phyloP scores from a whole-genome alignment of 2,888 invertebrate species.

The Amblyteles armatorius region DNA sequence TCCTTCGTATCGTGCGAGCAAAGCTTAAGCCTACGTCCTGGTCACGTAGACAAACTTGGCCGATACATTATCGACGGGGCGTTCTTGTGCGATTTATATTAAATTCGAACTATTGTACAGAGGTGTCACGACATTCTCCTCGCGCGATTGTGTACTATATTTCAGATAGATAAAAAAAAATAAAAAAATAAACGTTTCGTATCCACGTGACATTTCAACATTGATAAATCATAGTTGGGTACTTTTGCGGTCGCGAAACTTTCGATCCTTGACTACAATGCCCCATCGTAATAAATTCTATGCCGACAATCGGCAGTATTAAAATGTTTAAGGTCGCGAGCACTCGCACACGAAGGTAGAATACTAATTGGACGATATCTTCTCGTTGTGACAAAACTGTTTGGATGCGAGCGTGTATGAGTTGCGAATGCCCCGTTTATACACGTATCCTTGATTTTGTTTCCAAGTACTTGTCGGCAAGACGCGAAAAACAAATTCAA shows the following conservation, averaged over 20 bases:
- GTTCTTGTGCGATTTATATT: background rate
- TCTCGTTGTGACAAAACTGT: conserved; percentile 2
- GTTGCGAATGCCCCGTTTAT: background rate
- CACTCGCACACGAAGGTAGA: conserved; percentile 16
- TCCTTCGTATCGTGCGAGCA: background rate
- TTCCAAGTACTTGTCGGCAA: background rate
- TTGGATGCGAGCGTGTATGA: background rate
- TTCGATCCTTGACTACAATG: conserved; percentile 13
- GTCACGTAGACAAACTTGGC: background rate
- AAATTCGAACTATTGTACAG: background rate
- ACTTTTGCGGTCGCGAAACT: conserved; percentile 25
- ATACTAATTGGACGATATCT: conserved; percentile 45
- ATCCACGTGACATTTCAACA: background rate
- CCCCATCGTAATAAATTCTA: conserved; percentile 45
- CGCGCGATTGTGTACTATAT: background rate
- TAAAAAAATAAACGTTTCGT: background rate
- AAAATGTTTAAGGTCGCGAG: conserved; percentile 22
- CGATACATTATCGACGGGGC: conserved; percentile 3
- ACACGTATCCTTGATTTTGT: background rate
- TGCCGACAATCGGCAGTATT: conserved; percentile 1
- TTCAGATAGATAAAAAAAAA: background rate
- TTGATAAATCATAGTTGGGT: background rate
- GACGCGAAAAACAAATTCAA: background rate
- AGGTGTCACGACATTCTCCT: background rate
- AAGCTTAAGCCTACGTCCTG: background rate